Percentiles rank a stretch among this genome's conserved stretches.
Conservation (phyloP, 2,888 invertebrate genomes). For the Ichneumoninae sp. region DNA sequence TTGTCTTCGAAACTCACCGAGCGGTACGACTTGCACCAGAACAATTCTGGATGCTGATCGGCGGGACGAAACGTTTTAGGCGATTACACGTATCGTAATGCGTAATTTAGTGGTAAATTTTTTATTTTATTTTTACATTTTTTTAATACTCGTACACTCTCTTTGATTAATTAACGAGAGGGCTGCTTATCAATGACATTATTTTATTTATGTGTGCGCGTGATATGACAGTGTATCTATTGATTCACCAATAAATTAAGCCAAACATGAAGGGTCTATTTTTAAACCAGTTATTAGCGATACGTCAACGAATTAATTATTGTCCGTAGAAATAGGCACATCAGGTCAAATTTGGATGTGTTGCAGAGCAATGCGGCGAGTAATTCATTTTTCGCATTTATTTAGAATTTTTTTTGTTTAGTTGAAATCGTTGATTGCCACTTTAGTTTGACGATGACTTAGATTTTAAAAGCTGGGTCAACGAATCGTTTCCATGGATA, state of each 20-base stretch:
- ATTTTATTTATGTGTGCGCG: constrained; percentile 76
- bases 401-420: neutral
- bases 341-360: neutral
- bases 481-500: neutral
- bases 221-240: constrained; percentile 73
- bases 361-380: neutral
- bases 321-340: neutral
- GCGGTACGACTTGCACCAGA: constrained; percentile 17
- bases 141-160: constrained; percentile 43
- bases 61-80: constrained; percentile 34
- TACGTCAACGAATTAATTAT: neutral
- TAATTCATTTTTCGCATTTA: neutral
- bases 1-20: constrained; percentile 13
- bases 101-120: constrained; percentile 44
- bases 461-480: neutral
- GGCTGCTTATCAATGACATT: constrained; percentile 39
- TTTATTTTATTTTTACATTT: constrained; percentile 36
- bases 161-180: constrained; percentile 39
- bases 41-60: constrained; percentile 9
- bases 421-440: neutral
- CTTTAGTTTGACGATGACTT: neutral
- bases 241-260: constrained; percentile 72
- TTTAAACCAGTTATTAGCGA: neutral
- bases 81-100: constrained; percentile 35
- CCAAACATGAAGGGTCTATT: constrained; percentile 59